Evolutionary conservation across 2,113 vertebrate species (phyloP).

Genomic region (Scolopax mira): DNA sequence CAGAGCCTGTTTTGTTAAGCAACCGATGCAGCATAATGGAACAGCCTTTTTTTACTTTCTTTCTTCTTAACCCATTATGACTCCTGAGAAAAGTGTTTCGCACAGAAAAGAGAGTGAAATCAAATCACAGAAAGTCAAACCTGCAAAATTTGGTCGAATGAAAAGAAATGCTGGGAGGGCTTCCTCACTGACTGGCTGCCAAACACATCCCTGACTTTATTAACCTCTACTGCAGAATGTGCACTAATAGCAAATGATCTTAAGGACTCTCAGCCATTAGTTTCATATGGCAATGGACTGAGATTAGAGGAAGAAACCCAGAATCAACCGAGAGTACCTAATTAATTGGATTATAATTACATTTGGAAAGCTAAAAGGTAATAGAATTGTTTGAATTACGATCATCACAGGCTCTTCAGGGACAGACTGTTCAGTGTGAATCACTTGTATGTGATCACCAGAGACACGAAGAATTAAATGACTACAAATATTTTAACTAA

Average conservation of each 20-base stretch:
- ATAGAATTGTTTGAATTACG: slow-evolving; percentile 65
- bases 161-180: background rate
- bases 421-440: slow-evolving; percentile 35
- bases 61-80: background rate
- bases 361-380: slow-evolving; percentile 62
- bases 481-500: slow-evolving; percentile 56
- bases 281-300: background rate
- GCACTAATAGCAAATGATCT: background rate
- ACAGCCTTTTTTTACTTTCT: background rate
- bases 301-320: slow-evolving; percentile 34
- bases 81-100: background rate
- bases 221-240: background rate
- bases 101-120: background rate
- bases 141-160: background rate
- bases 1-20: slow-evolving; percentile 3
- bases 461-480: slow-evolving; percentile 50
- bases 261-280: background rate
- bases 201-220: background rate
- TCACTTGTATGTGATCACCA: slow-evolving; percentile 34
- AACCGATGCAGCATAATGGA: background rate
- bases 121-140: background rate
- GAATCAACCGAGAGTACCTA: slow-evolving; percentile 58
- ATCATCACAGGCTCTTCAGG: slow-evolving; percentile 47
- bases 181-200: background rate
- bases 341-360: slow-evolving; percentile 74